Evolutionary conservation across 2,113 vertebrate genomes (phyloP).

Genomic region (Eretmochelys imbricata): DNA sequence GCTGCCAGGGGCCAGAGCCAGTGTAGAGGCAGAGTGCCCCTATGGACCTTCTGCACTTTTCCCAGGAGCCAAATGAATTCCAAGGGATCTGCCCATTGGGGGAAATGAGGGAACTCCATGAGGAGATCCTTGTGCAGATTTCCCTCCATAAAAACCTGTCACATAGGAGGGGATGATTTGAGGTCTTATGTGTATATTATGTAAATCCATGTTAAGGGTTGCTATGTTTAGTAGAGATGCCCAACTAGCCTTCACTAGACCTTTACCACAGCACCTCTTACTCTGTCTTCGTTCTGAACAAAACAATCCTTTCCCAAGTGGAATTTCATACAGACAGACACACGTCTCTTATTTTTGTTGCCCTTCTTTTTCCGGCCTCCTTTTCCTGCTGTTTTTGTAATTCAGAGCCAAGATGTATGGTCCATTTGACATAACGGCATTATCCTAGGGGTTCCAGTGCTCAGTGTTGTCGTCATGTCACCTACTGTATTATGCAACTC

Average conservation of each 20-base stretch:
- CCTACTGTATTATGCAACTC: not conserved
- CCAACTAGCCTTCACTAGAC: accelerated
- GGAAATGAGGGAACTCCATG: not conserved
- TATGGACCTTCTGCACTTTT: too few species aligned
- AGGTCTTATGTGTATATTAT: not conserved
- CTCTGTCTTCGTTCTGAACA: not conserved
- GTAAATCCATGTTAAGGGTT: not conserved
- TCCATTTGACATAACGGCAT: not conserved
- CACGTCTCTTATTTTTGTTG: not conserved
- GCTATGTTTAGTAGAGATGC: accelerated
- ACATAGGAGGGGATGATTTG: not conserved
- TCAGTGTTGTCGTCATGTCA: not conserved
- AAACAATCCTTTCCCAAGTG: not conserved
- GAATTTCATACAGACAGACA: not conserved
- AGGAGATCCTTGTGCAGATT: not conserved
- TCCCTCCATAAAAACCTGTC: not conserved
- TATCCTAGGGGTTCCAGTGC: not conserved
- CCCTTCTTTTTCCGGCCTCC: not conserved
- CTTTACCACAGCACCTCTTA: not conserved
- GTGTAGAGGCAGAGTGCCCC: not conserved
- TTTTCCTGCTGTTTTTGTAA: not conserved
- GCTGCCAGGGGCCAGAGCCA: not conserved
- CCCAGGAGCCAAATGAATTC: not conserved
- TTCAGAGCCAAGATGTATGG: not conserved
- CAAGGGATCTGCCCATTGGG: not conserved